phyloP scores from a whole-genome alignment of 2,888 invertebrate species.

The Zeuzera pyrina region DNA sequence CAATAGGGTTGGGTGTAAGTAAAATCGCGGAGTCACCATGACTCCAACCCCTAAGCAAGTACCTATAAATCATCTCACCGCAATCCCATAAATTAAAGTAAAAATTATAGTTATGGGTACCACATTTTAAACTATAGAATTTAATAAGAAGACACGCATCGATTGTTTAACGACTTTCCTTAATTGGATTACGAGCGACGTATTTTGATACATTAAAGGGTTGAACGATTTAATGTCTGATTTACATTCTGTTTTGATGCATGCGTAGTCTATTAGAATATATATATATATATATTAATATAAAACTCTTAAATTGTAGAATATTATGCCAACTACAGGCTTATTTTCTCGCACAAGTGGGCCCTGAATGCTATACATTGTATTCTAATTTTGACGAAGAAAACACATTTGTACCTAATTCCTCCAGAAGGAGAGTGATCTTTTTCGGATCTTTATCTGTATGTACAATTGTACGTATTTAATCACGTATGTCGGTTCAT shows the following conservation, averaged over 20 bases:
- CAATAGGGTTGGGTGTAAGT: conserved; percentile 6
- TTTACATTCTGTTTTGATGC: conserved; percentile 15
- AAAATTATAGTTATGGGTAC: conserved; percentile 18
- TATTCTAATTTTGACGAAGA: too few species aligned
- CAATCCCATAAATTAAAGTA: conserved; percentile 11
- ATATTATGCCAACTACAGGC: too few species aligned
- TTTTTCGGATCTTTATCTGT: too few species aligned
- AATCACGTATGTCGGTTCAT: too few species aligned
- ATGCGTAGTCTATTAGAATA: too few species aligned
- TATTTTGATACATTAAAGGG: conserved; percentile 40
- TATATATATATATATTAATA: too few species aligned
- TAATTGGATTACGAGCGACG: conserved; percentile 54
- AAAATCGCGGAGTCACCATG: conserved; percentile 48
- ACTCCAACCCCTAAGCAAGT: conserved; percentile 33
- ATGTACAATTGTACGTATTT: too few species aligned
- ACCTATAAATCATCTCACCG: conserved; percentile 40
- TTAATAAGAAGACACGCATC: conserved; percentile 66
- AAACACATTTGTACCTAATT: too few species aligned
- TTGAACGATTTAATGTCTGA: conserved; percentile 35
- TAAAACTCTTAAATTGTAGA: too few species aligned
- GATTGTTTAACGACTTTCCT: conserved; percentile 59
- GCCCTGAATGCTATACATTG: too few species aligned
- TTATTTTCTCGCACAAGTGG: too few species aligned
- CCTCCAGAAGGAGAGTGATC: too few species aligned
- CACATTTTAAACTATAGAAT: conserved; percentile 65